These are phyloP conservation scores for Leguminivora glycinivorella DNA, from an alignment of 1,140 invertebrate species.

Conservation along the genomic window DNA sequence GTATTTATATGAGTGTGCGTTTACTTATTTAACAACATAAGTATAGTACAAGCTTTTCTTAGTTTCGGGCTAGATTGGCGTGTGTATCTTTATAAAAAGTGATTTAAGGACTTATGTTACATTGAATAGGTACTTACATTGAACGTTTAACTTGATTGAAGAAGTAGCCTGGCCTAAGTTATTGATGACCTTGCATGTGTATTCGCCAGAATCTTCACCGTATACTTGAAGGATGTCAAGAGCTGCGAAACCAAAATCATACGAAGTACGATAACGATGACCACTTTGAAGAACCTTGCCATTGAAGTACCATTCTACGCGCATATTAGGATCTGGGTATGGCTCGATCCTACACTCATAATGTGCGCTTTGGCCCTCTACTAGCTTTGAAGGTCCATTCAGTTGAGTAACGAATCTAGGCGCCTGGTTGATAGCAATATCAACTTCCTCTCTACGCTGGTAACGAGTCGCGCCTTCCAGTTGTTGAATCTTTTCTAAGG, in stretches of 20 bases:
- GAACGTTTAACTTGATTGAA: conserved; percentile 88
- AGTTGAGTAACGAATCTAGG: conserved; percentile 92
- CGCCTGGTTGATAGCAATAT: conserved; percentile 88
- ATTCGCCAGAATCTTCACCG: conserved; percentile 95
- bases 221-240: conserved; percentile 95
- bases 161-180: conserved; percentile 89
- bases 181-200: conserved; percentile 94
- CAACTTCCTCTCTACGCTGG: conserved; percentile 89
- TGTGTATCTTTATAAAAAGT: no score
- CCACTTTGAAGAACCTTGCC: conserved; percentile 94
- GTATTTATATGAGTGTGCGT: no score
- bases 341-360: conserved; percentile 98
- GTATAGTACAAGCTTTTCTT: no score
- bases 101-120: no score
- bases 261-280: conserved; percentile 93
- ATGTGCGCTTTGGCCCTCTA: conserved; percentile 94
- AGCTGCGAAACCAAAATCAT: conserved; percentile 97
- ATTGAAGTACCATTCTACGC: conserved; percentile 97
- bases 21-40: no score
- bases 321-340: conserved; percentile 95
- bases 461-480: conserved; percentile 91
- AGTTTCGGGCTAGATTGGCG: no score
- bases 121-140: no score
- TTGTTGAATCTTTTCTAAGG: conserved; percentile 91
- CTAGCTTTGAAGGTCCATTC: conserved; percentile 88